Evolutionary conservation across 2,888 invertebrate species (phyloP), one percentile per base, ranked within the genome.

Genomic region (Sabatieria punctata): DNA sequence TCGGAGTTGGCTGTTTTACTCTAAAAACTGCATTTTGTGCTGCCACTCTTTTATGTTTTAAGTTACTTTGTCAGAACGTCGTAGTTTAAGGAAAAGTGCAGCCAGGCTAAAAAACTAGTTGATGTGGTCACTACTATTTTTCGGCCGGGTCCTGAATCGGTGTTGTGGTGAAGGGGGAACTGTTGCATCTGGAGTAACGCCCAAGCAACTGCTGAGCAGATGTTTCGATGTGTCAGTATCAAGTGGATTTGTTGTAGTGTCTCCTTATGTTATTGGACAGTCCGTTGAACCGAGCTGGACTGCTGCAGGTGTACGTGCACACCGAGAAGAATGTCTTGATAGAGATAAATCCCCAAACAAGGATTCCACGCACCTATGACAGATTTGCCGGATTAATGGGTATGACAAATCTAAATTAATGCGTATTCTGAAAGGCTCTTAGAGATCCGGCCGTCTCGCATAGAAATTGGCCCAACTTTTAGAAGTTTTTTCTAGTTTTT

Each of bases 181-280:
- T n/a, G n/a, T n/a, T n/a, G n/a, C n/a, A n/a, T n/a, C n/a, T n/a
- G n/a, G n/a, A n/a, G n/a, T n/a, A n/a, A n/a, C n/a, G n/a, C n/a
- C n/a, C n/a, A n/a, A n/a, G n/a, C n/a, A n/a, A n/a, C n/a, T n/a
- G n/a, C n/a, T n/a, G n/a, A n/a, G n/a, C n/a, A n/a, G n/a, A n/a
- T n/a, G n/a, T n/a, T n/a, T n/a, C n/a, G n/a, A n/a, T n/a, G n/a
- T n/a, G n/a, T n/a, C n/a, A n/a, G n/a, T n/a, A n/a, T n/a, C n/a
- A n/a, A n/a, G n/a, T n/a, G n/a, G n/a, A n/a, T 45, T 44, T 21
- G 48, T 57, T 58, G 47, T 54, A 74, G 69, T 95, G 93, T 65
- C 73, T 99, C 18, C 72, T 97, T 1, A 97, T 95, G 91, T 73
- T 97, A 41, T 79, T 95, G 73, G 95, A 99, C 66, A 91, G 91